Conservation (phyloP, 2,888 invertebrate species). For the Drosophila merina region DNA sequence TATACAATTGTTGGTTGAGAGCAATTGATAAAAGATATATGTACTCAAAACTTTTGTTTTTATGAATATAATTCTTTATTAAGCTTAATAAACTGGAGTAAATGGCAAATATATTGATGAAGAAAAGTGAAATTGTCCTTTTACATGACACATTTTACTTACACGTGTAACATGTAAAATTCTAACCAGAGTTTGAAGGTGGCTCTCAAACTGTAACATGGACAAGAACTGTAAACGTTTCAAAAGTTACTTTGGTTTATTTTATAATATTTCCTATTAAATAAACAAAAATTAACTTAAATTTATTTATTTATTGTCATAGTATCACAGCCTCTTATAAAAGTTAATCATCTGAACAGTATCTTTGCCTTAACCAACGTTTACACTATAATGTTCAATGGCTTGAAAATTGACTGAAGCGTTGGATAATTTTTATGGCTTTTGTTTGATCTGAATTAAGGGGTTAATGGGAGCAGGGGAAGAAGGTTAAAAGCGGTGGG, state of each 20-base stretch:
- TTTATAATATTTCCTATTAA: neutral
- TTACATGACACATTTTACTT: neutral
- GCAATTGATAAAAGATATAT: neutral
- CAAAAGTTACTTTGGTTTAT: neutral
- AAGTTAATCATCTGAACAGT: neutral
- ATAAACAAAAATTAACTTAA: neutral
- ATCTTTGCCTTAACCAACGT: neutral
- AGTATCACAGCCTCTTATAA: neutral
- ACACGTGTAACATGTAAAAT: neutral
- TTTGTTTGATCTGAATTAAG: slow-evolving; percentile 61
- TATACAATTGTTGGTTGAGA: neutral
- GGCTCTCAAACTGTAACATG: slow-evolving; percentile 11
- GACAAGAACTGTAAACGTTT: neutral
- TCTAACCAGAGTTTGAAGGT: slow-evolving; percentile 3
- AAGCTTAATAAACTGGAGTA: neutral
- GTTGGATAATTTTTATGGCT: slow-evolving; percentile 63
- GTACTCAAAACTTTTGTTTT: neutral
- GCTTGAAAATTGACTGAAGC: slow-evolving; percentile 69
- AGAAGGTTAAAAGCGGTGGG: slow-evolving; percentile 3
- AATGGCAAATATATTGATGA: neutral
- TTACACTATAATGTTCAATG: slow-evolving; percentile 27
- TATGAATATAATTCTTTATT: neutral
- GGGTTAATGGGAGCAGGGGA: neutral
- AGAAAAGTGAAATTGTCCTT: neutral
- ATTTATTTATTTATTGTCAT: neutral